Evolutionary conservation across 2,113 vertebrate genomes (phyloP), one percentile per base, ranked within the genome.

Genomic region (Brienomyrus brachyistius): DNA sequence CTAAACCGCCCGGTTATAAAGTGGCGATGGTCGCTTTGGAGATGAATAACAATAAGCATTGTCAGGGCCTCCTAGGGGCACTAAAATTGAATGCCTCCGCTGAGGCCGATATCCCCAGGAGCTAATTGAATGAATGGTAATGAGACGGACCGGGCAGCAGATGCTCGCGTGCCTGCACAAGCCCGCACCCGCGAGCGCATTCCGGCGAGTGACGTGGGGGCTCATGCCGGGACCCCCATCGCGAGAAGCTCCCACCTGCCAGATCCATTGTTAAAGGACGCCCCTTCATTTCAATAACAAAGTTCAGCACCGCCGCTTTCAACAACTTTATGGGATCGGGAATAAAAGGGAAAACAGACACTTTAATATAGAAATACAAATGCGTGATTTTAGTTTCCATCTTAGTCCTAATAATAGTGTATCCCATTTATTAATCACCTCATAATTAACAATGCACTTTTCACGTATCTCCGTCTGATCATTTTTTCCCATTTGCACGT

Each of bases 81-180:
- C 87, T 89, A 62, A 90, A 52, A 87, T 82, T 90, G 92, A 92
- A 94, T 92, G 91, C 89, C 88, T 93, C 93, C 93, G 77, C 94
- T 88, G 77, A 95, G 94, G 86, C 92, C 10, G 59, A 92, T 94
- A 95, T 93, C 95, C 93, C 89, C 94, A 93, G 93, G 96, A 96
- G 96, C 95, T 96, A 95, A 97, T 97, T 97, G 96, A 96, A 96
- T 95, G 94, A 92, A 97, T 96, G 96, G 91, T 96, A 97, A 97
- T 98, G 96, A 97, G 96, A 93, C 92, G 27, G 91, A 93, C 91
- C 92, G 94, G 95, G 96, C 94, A 94, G 96, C 98, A 98, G 98
- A 98, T 98, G 97, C 97, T 98, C 97, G 94, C 95, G 95, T 98
- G 98, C 98, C 98, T 98, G 97, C 97, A 99, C 98, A 98, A 98